Conservation (phyloP, 2,113 vertebrate species). For the Hemicordylus capensis region DNA sequence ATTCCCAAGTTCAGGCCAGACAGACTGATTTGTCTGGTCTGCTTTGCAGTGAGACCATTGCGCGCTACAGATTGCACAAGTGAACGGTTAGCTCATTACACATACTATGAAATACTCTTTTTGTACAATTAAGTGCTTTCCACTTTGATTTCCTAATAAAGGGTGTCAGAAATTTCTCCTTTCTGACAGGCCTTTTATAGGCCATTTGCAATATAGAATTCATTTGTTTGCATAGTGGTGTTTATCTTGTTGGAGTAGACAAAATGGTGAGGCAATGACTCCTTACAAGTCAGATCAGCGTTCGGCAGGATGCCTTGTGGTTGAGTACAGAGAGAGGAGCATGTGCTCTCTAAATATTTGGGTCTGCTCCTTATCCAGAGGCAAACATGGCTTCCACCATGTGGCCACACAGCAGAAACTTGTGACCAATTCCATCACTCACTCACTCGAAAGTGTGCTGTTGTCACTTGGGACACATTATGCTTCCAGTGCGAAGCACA, state of each 20-base stretch:
- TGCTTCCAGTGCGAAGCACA: too few species aligned
- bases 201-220: not conserved
- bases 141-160: conserved; percentile 5
- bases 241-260: not conserved
- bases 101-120: not conserved
- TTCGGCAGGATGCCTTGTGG: not conserved
- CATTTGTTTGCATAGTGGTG: not conserved
- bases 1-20: not conserved
- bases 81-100: not conserved
- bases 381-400: not conserved
- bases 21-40: not conserved
- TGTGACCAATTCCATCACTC: not conserved
- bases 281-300: not conserved
- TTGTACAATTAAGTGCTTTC: not conserved
- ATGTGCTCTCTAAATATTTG: not conserved
- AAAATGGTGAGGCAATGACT: not conserved
- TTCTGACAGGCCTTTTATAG: not conserved
- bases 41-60: too few species aligned
- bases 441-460: not conserved
- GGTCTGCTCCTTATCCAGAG: not conserved
- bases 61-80: not conserved
- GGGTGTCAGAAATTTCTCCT: not conserved
- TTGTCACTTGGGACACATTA: too few species aligned
- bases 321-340: not conserved
- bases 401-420: not conserved